Evolutionary conservation across 2,888 invertebrate genomes (phyloP).

Genomic region (Orchesellides sinensis): DNA sequence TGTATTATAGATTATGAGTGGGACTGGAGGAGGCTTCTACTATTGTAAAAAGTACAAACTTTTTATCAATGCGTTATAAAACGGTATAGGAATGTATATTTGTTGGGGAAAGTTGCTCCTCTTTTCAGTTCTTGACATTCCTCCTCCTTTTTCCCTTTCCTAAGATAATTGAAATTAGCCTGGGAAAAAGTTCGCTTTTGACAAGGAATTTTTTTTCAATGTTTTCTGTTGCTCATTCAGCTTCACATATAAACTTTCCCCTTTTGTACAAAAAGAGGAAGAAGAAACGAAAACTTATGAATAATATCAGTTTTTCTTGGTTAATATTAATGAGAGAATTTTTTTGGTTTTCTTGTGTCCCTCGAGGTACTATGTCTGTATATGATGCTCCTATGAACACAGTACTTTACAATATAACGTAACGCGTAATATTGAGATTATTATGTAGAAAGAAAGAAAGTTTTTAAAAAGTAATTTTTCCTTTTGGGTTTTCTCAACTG

Average conservation of each 20-base stretch:
- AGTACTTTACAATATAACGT: too few relatives aligned
- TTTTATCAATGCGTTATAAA: too few relatives aligned
- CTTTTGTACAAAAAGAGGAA: neutral
- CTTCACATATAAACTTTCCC: neutral
- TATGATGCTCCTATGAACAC: too few relatives aligned
- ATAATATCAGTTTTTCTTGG: slow-evolving; percentile 44
- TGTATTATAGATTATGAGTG: too few relatives aligned
- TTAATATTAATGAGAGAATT: slow-evolving; percentile 45
- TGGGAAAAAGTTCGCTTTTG: slow-evolving; percentile 35
- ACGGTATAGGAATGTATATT: too few relatives aligned
- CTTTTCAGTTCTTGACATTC: slow-evolving; percentile 20
- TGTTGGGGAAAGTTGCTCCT: slow-evolving; percentile 22
- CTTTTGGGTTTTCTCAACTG: slow-evolving; percentile 1
- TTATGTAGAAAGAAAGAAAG: neutral
- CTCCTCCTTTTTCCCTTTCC: slow-evolving; percentile 30
- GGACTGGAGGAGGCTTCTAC: too few relatives aligned
- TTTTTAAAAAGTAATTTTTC: slow-evolving; percentile 8
- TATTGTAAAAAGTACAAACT: too few relatives aligned
- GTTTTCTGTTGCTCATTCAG: slow-evolving; percentile 4
- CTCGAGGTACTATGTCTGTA: slow-evolving; percentile 20
- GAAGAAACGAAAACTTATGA: slow-evolving; percentile 40
- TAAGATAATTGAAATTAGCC: slow-evolving; percentile 64
- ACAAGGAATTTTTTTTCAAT: slow-evolving; percentile 49
- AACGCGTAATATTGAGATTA: neutral
- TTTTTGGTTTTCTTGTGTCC: slow-evolving; percentile 25